Evolutionary conservation across 2,888 invertebrate genomes (phyloP), one percentile per base, ranked within the genome.

Genomic region (Pterostichus niger): DNA sequence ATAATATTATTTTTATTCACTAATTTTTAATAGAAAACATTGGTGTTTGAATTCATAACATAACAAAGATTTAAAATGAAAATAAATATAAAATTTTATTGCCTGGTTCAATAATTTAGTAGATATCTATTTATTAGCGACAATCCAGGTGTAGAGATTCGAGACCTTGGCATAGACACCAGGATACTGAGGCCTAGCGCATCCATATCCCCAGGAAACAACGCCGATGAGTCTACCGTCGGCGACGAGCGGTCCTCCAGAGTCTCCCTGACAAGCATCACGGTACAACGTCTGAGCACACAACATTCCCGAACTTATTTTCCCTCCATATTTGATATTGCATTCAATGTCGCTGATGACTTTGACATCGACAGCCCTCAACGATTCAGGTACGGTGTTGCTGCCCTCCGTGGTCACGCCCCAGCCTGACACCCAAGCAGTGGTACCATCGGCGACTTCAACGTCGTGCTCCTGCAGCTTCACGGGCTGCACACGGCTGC

Each of bases 191-290:
- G 77, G 77, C 33, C 77, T 52, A 17, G 77, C 77, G 17, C 77
- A 77, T 13, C 77, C 77, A 40, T 77, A 77, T 40, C 77, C 77
- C 77, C 77, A 77, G 15, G 77, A 77, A 2, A 77, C 77, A 15
- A 77, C 56, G 2, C 77, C 77, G 11, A 77, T 35, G 17, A 77
- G 77, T 10, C 10, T 77, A 6, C 77, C 77, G 11, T 77, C 40
- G 35, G 56, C 56, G 6, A 56, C 77, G 2, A 77, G 35, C 6
- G 77, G 77, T 3, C 77, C 77, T 56, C 77, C 77, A 17, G 77
- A 77, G 40, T 77, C 77, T 15, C 77, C 77, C 10, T 77, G 77
- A 13, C 77, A 77, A 10, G 77, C 56, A 40, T 77, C 77, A n/a
- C 56, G 31, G 17, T 17, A 9, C 9, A 77, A 6, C 7, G 77